These are phyloP conservation scores for Achatina immaculata DNA, from an alignment of 1,140 invertebrate species.

Conservation along the genomic window DNA sequence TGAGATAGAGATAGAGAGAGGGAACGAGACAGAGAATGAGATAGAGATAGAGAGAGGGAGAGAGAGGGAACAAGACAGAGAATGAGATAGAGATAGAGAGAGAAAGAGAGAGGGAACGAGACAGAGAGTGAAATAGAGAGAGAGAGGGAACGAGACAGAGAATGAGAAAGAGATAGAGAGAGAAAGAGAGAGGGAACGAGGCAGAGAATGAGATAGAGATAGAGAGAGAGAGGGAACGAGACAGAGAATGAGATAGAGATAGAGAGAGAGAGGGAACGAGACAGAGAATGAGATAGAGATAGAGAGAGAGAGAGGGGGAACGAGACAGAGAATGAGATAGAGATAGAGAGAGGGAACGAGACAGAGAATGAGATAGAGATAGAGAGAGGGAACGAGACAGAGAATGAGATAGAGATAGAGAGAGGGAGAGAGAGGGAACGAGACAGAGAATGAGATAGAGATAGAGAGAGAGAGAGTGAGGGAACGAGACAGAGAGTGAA, in stretches of 20 bases:
- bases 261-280: slow-evolving; percentile 9
- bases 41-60: slow-evolving; percentile 1
- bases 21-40: not conserved
- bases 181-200: not conserved
- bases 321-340: not conserved
- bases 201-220: slow-evolving; percentile 8
- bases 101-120: not conserved
- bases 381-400: too few relatives aligned
- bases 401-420: too few relatives aligned
- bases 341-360: too few relatives aligned
- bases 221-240: not conserved
- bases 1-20: not conserved
- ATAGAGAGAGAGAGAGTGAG: not conserved
- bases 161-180: too few relatives aligned
- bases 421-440: not conserved
- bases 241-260: not conserved
- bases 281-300: slow-evolving; percentile 2
- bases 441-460: slow-evolving; percentile 14
- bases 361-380: too few relatives aligned
- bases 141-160: not conserved
- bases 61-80: not conserved
- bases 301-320: slow-evolving; percentile 1
- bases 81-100: not conserved
- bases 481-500: too few relatives aligned
- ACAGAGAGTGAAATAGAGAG: not conserved